Base-by-base conservation (phyloP, 2,888 invertebrate species). In the Eupithecia insigniata region DNA sequence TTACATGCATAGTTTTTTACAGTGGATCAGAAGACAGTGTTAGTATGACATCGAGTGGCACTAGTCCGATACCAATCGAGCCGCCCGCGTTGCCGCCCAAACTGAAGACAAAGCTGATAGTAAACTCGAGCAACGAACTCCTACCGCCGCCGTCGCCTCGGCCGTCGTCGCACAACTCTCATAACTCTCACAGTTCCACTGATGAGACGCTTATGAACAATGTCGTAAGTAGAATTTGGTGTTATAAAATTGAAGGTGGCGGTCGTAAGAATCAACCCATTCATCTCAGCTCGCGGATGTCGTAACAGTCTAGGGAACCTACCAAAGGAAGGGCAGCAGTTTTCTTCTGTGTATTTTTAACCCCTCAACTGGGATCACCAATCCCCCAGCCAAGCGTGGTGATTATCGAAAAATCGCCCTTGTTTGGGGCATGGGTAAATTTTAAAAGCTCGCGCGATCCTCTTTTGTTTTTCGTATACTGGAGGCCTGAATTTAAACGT, bases 61-160 rank as follows among this genome's bases (percentile, higher is more conserved):
- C 94, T 85, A 87, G 95, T 91, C 95, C 88, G 77, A 90, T 89
- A 84, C 95, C 87, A 81, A 92, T 85, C 62, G 93, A 91, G 78
- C 93, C 92, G 22, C 95, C 95, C 2, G 95, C 95, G 26, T 82
- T 95, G 73, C 95, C 95, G 36, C 95, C 95, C 60, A 95, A 95
- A 85, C 93, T 90, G 89, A 95, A 89, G 80, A 90, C 77, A 75
- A 93, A 90, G 89, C 93, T 91, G 60, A 89, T 90, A 76, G 82
- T 91, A 77, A 90, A 88, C 78, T 90, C 92, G 62, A 92, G 92
- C 82, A 93, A 92, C 78, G 93, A 94, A 81, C 81, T 93, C 7
- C 70, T 93, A 66, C 92, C 93, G 26, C 93, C 93, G 26, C 89
- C 92, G 1, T 93, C 93, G 28, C 93, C 93, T 73, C 90, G 93